Base-by-base conservation (phyloP, 2,113 vertebrate genomes). In the Triplophysa tibetana region DNA sequence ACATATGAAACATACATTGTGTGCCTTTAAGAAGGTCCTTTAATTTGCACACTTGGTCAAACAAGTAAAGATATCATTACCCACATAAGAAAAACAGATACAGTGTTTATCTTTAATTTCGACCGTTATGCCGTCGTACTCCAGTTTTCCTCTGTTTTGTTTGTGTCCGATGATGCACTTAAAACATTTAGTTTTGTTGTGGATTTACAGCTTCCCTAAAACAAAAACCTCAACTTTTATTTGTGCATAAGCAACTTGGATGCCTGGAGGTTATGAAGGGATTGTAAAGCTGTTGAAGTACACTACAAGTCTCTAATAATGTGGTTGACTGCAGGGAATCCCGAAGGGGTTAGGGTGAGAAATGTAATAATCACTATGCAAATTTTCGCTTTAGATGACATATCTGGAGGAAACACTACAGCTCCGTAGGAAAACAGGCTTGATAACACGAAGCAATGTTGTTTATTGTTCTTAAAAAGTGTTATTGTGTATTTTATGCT, bases 11-110 rank as follows among this genome's bases (percentile, higher is more conserved):
- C 54, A 21, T 70, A 70, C 50, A 56, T 74, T 19, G 8, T 16
- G 33, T 74, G 70, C 56, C 70, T 74, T 74, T 74, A 33, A 74
- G 21, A 74, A 61, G 52, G 69, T 38, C 21, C 50, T 72, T 41
- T 17, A 21, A 21, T 38, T 58, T 72, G 26, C 52, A 38, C 52
- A 56, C 33, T 72, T 21, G 8, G 48, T 70, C 11, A 29, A 50
- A 43, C 23, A 54, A n/a, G 16, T 70, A n/a, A 17, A 16, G 29
- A n/a, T 54, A 29, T 4, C 14, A 54, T 52, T 33, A 54, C 10
- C 45, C 52, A 3, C 17, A n/a, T 33, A 12, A 52, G 52, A 72
- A 72, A 38, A 41, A 21, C 54, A 29, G 23, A 52, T 54, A 17
- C n/a, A 10, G 54, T 8, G 54, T 17, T 7, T 19, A n/a, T 58